Base-by-base conservation (phyloP, 1,140 invertebrate genomes). In the Hyles euphorbiae region DNA sequence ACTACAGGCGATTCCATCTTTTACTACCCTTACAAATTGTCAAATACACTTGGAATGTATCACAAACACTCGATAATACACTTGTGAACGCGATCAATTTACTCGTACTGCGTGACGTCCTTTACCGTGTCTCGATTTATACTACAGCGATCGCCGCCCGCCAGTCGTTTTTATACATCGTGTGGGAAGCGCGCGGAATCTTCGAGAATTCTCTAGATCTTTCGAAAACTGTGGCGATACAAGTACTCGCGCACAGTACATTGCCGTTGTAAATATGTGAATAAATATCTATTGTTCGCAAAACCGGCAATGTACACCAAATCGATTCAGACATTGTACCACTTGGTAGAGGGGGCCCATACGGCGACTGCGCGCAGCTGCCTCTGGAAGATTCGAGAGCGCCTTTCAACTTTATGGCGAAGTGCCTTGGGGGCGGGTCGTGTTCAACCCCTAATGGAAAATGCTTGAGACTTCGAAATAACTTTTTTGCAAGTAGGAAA, bases 1-100 rank as follows among this genome's bases (percentile, higher is more conserved):
- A 87, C 81, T 74, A 87, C 83, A 63, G 84, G 84, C 44, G 84
- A 88, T 72, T 88, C 83, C 84, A 88, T 87, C 66, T 65, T 34
- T 63, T 74, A 69, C 63, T 56, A 63, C 62, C 68, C 45, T 56
- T 46, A 46, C 40, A 45, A 22, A 22, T 22, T 48, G 2, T 48
- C 5, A 11, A 56, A 73, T 77, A 72, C 76, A 85, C 77, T 48
- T 74, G 67, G 67, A 79, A 78, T 78, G 62, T 82, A 71, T 76
- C 81, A 87, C 84, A 74, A 61, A 67, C 65, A 63, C 77, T 83
- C 78, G 73, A 67, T 77, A 83, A 78, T 78, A 12, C 61, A 50
- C 49, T 61, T 72, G 66, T 60, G 55, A 59, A 45, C 61, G 58
- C 56, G 59, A 58, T 47, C n/a, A 70, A 63, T 66, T 61, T 43